Evolutionary conservation across 2,113 vertebrate genomes (phyloP).

Genomic region (Rallus limicola): DNA sequence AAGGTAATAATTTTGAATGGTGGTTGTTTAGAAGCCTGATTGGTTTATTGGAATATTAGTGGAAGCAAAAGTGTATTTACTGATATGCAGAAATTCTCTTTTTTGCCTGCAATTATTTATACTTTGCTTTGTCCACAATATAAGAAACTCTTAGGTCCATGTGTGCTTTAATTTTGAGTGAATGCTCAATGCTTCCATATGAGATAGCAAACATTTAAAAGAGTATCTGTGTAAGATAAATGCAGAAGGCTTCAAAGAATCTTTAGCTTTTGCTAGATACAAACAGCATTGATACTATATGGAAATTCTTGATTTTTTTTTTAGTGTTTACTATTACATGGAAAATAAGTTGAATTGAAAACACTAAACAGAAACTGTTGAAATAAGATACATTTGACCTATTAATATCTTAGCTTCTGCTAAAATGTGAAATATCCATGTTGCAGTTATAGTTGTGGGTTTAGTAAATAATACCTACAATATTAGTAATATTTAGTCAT

Average conservation of each 20-base stretch:
- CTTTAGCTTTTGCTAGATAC: not conserved
- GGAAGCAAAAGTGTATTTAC: not conserved
- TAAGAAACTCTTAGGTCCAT: not conserved
- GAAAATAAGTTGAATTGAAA: not conserved
- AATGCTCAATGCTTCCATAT: not conserved
- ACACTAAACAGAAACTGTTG: not conserved
- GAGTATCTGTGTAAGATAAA: not conserved
- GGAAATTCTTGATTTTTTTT: not conserved
- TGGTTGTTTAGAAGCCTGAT: not conserved
- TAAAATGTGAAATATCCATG: not conserved
- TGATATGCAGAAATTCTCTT: not conserved
- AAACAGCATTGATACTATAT: not conserved
- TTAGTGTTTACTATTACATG: not conserved
- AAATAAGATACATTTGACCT: not conserved
- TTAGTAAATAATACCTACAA: not conserved
- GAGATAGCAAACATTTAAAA: not conserved
- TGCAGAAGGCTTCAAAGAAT: not conserved
- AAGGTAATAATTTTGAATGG: not conserved
- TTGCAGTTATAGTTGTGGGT: not conserved
- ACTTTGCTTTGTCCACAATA: not conserved
- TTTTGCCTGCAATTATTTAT: conserved; percentile 38
- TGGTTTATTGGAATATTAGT: not conserved
- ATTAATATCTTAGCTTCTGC: not conserved
- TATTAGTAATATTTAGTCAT: not conserved
- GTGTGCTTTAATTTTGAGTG: not conserved